Conservation (phyloP, 1,140 invertebrate species). For the Charaxes varanes region DNA sequence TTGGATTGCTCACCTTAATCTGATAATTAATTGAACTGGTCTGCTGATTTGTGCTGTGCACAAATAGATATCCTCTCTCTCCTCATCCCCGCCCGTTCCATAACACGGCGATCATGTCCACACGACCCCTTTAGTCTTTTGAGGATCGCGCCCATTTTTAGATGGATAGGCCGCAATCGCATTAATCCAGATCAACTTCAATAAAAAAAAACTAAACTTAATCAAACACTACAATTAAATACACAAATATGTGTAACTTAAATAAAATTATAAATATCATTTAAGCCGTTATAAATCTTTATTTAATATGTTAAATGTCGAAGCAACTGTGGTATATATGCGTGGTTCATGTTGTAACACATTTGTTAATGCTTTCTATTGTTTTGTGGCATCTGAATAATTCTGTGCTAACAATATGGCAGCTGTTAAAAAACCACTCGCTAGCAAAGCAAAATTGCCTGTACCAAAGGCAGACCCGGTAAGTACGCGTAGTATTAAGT, state of each 20-base stretch:
- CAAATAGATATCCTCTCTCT: slow-evolving; percentile 59
- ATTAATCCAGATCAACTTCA: slow-evolving; percentile 38
- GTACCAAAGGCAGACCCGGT: slow-evolving; percentile 26
- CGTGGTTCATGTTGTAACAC: slow-evolving; percentile 10
- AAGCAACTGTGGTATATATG: slow-evolving; percentile 29
- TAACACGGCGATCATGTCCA: slow-evolving; percentile 36
- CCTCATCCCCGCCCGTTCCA: slow-evolving; percentile 36
- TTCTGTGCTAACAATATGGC: slow-evolving; percentile 49
- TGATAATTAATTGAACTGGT: slow-evolving; percentile 74
- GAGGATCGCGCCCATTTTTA: slow-evolving; percentile 70
- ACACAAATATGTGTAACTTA: too few species aligned
- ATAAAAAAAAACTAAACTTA: neutral
- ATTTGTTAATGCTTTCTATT: slow-evolving; percentile 24
- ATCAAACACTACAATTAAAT: slow-evolving; percentile 4
- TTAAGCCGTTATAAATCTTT: slow-evolving; percentile 6
- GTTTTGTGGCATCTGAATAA: slow-evolving; percentile 55
- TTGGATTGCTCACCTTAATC: slow-evolving; percentile 70
- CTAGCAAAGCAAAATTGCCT: slow-evolving; percentile 13
- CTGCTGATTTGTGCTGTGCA: slow-evolving; percentile 70
- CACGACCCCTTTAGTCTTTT: slow-evolving; percentile 66
- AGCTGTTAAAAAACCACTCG: slow-evolving; percentile 42
- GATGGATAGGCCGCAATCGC: slow-evolving; percentile 58
- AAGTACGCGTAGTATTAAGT: slow-evolving; percentile 21
- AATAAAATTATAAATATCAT: too few species aligned
- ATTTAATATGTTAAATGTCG: slow-evolving; percentile 4